Evolutionary conservation across 2,888 invertebrate species (phyloP).

Genomic region (Actias luna): DNA sequence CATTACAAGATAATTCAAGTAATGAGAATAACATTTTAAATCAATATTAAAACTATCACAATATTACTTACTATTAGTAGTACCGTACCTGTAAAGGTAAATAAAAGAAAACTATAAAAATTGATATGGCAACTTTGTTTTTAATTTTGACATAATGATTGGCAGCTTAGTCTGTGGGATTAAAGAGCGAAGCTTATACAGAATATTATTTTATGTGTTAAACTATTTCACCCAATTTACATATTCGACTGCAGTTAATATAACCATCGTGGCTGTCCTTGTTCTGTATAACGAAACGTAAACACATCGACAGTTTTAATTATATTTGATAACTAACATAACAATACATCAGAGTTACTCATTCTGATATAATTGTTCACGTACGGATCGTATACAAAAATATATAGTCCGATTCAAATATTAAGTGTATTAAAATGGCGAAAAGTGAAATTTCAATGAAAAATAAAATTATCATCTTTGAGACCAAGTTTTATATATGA

Average conservation of each 20-base stretch:
- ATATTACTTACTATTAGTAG: too few relatives aligned
- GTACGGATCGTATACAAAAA: constrained; percentile 68
- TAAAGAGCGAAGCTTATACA: too few relatives aligned
- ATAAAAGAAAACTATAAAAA: too few relatives aligned
- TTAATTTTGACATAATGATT: too few relatives aligned
- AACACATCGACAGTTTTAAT: constrained; percentile 45
- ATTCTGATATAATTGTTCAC: constrained; percentile 33
- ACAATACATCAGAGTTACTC: constrained; percentile 13
- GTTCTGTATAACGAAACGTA: constrained; percentile 52
- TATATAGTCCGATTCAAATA: constrained; percentile 59
- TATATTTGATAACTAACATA: constrained; percentile 18
- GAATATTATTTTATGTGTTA: too few relatives aligned
- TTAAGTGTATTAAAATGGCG: constrained; percentile 34
- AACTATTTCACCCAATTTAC: constrained; percentile 24
- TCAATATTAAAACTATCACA: too few relatives aligned
- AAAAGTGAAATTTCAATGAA: constrained; percentile 31
- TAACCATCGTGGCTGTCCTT: constrained; percentile 69
- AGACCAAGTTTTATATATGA: constrained; percentile 65
- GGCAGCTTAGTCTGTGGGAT: too few relatives aligned
- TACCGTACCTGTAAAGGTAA: too few relatives aligned
- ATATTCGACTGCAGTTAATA: constrained; percentile 19
- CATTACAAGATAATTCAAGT: too few relatives aligned
- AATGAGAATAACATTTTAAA: too few relatives aligned
- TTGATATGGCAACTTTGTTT: too few relatives aligned
- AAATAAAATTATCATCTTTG: constrained; percentile 50